Evolutionary conservation across 2,888 invertebrate species (phyloP).

Genomic region (Latheticus oryzae): DNA sequence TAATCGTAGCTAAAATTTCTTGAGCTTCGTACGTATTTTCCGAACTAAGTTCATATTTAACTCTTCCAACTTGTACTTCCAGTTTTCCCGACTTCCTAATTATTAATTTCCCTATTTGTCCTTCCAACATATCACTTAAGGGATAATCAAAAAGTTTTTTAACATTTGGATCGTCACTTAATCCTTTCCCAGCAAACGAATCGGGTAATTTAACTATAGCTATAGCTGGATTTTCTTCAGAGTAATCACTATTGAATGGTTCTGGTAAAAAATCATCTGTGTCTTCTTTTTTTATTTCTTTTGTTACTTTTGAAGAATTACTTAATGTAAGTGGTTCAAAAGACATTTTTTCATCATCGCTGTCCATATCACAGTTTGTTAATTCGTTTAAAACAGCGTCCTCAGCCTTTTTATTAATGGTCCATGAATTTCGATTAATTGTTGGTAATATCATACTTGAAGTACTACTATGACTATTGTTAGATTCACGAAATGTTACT

Average conservation of each 20-base stretch:
- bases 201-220: slow-evolving; percentile 59
- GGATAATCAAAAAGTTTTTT: slow-evolving; percentile 57
- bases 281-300: slow-evolving; percentile 37
- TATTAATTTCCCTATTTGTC: slow-evolving; percentile 60
- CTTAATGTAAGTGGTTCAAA: slow-evolving; percentile 46
- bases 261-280: slow-evolving; percentile 34
- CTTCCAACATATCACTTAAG: slow-evolving; percentile 59
- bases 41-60: slow-evolving; percentile 56
- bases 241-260: slow-evolving; percentile 52
- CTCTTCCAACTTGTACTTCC: slow-evolving; percentile 58
- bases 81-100: slow-evolving; percentile 60
- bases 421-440: slow-evolving; percentile 53
- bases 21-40: slow-evolving; percentile 31
- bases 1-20: slow-evolving; percentile 35
- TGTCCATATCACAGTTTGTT: slow-evolving; percentile 51
- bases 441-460: slow-evolving; percentile 51
- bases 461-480: slow-evolving; percentile 45
- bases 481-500: slow-evolving; percentile 37
- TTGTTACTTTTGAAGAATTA: slow-evolving; percentile 40
- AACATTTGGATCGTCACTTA: slow-evolving; percentile 58
- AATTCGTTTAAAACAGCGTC: slow-evolving; percentile 53
- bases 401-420: slow-evolving; percentile 55
- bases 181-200: slow-evolving; percentile 60
- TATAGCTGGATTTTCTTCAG: slow-evolving; percentile 56
- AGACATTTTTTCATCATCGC: slow-evolving; percentile 54